Evolutionary conservation across 2,113 vertebrate genomes (phyloP), one percentile per base, ranked within the genome.

Genomic region (Anguilla japonica): DNA sequence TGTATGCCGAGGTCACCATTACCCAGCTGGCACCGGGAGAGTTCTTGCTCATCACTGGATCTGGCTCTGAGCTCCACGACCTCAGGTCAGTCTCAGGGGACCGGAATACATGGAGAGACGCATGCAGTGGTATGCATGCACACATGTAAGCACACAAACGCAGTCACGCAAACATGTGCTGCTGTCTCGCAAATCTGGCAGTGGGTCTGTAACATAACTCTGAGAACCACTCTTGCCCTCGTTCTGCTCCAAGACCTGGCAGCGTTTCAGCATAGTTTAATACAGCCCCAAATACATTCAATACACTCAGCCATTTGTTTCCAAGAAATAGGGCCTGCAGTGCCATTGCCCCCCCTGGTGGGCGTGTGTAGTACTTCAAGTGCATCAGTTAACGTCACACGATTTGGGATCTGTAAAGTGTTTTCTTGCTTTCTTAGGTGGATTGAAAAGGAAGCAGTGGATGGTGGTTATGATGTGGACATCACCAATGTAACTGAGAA

Each of bases 1-100:
- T 99, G 41, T 99, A 96, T 71, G 97, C 98, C 5, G 98, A 99
- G 90, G 91, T 99, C 90, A 99, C 98, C 0, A 95, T 99, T 85
- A 98, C 97, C 88, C 98, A 98, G 56, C 87, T 95, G 43, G 87
- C 93, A 83, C 96, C 96, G 1, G 97, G 96, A 81, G 96, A 98
- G 89, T 99, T 99, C 91, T 85, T 99, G 88, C 95, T 99, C 84
- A 88, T 99, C 92, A 99, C 98, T 63, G 98, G 98, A 53, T 99
- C 98, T 0, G 97, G 97, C 0, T 99, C 98, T 4, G 98, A 99
- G 90, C 94, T 98, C 7, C 98, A 99, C 9, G 97, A 99, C 93
- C 96, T 99, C 89, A 97, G 98, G 98, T 99, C 87, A 22, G 87
- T 82, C 78, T 71, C 16, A n/a, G 53, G 79, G 14, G 29, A 71